Base-by-base conservation (phyloP, 2,797 vertebrate genomes). In the Mormyrus hasselquistii region DNA sequence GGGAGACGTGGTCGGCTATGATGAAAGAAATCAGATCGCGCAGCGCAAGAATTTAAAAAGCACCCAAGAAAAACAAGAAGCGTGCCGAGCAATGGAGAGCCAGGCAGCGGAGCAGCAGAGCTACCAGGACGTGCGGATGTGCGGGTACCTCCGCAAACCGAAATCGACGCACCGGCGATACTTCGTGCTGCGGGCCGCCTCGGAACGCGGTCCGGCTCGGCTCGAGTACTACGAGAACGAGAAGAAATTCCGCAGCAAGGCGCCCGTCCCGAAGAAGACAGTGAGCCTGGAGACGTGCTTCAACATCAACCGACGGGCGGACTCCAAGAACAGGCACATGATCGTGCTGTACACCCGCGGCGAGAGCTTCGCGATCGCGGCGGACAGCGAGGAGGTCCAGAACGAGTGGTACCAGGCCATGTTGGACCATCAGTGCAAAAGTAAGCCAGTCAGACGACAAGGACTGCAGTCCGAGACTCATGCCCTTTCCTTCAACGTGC, bases 131-230 rank as follows among this genome's bases (percentile, higher is more conserved):
- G 95, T 97, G 10, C 94, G 95, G 91, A 96, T 97, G 88, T 96
- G 96, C 92, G 96, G 97, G 47, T 97, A 97, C 91, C 95, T 98
- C 94, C 95, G 96, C 93, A 98, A 97, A 92, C 96, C 97, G 91
- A 97, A 97, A 94, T 97, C 96, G 50, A 96, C 96, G 95, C 95
- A 96, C 93, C 95, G 94, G 93, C 95, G 96, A 0, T 97, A 95
- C 94, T 97, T 97, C 93, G 96, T 97, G 92, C 95, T 97, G 89
- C 94, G 97, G 89, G 90, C 95, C 89, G 94, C 95, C 29, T 96
- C 97, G 86, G 94, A 96, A 88, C 94, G 92, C 14, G 96, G 96
- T 86, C 96, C 95, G 0, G 95, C 96, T 88, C 95, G 95, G 1
- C 95, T 98, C 0, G 96, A 97, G 92, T 96, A 96, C 91, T 97